phyloP scores from a whole-genome alignment of 2,797 vertebrate species.

The Amniataba percoides region DNA sequence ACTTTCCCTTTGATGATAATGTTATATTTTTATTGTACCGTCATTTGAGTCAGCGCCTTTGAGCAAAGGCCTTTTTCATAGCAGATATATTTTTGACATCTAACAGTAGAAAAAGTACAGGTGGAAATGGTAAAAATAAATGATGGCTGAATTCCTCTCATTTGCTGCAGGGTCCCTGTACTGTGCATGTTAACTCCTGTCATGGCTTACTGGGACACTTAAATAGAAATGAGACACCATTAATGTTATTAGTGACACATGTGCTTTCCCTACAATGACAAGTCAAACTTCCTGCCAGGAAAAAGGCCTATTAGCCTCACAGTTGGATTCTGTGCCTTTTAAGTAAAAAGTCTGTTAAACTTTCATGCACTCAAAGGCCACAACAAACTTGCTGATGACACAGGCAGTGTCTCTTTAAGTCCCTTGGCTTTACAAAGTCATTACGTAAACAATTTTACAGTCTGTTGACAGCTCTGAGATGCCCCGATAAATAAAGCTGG shows the following conservation, averaged over 20 bases:
- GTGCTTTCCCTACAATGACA: not conserved
- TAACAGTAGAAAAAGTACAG: not conserved
- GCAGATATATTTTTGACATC: not conserved
- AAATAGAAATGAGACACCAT: not conserved
- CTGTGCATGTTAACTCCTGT: not conserved
- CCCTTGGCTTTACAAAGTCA: conserved; percentile 21
- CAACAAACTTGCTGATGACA: not conserved
- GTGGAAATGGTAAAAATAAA: not conserved
- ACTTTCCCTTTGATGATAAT: not conserved
- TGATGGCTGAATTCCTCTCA: not conserved
- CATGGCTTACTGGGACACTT: not conserved
- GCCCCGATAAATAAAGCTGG: conserved; percentile 16
- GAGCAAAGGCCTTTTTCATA: not conserved
- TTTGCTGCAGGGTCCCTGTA: not conserved
- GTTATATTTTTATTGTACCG: not conserved
- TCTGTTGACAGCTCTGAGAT: conserved; percentile 16
- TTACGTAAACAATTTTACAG: conserved; percentile 10
- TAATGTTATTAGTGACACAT: not conserved
- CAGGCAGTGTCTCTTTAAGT: conserved; percentile 29
- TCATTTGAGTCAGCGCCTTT: not conserved
- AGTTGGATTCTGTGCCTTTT: not conserved
- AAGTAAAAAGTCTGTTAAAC: not conserved
- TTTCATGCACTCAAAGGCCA: not conserved
- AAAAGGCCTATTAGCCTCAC: not conserved
- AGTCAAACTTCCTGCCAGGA: conserved; percentile 2